phyloP scores from a whole-genome alignment of 2,113 vertebrate genomes.

The Psilopsiagon aurifrons region DNA sequence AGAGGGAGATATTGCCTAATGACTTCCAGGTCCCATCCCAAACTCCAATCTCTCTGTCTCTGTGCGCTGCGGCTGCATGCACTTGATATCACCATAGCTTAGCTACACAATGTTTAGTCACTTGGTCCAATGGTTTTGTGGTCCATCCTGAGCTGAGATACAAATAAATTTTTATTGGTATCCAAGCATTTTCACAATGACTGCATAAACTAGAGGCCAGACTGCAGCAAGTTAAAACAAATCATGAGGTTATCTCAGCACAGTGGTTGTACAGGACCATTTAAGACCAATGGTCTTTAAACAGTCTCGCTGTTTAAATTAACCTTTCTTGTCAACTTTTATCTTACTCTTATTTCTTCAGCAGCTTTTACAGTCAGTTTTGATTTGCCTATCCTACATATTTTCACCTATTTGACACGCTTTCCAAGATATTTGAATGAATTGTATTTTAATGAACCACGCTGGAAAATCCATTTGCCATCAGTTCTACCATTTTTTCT shows the following conservation, averaged over 20 bases:
- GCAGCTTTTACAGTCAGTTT: slow-evolving; percentile 23
- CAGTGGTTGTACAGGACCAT: neutral
- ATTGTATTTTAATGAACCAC: neutral
- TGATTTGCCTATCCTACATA: slow-evolving; percentile 15
- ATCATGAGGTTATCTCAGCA: neutral
- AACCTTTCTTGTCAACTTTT: slow-evolving; percentile 37
- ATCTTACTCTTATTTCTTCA: slow-evolving; percentile 14
- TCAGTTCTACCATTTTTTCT: slow-evolving; percentile 15
- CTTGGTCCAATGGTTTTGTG: neutral
- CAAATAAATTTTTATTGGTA: neutral
- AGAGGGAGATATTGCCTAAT: neutral
- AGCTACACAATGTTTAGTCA: neutral
- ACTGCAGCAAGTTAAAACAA: neutral
- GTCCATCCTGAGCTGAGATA: neutral
- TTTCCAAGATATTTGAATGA: neutral
- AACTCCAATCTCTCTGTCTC: neutral
- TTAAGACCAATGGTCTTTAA: neutral
- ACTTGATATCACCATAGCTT: neutral
- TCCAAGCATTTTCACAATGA: neutral
- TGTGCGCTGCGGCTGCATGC: neutral
- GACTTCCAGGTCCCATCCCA: neutral
- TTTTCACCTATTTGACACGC: slow-evolving; percentile 31
- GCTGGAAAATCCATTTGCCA: slow-evolving; percentile 6
- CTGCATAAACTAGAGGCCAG: neutral
- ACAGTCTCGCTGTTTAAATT: slow-evolving; percentile 3